Evolutionary conservation across 64 coral and sea anemone species (phyloP), one percentile per base, ranked within the genome.

Genomic region (Trachythela sp.): DNA sequence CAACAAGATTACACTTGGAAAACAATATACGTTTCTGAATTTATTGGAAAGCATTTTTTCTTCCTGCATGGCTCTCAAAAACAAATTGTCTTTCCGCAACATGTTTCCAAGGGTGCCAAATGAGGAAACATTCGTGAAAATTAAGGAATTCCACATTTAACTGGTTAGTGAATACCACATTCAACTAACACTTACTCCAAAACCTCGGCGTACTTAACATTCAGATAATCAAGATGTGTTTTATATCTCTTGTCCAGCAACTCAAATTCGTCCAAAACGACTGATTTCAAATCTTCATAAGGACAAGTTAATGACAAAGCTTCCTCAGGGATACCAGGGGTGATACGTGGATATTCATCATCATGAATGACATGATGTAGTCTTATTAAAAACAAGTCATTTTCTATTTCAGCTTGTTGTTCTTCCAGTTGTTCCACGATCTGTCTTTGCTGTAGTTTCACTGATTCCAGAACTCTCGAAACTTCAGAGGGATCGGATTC

Each of bases 201-300:
- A 35, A 80, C 20, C 20, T 35, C 32, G 5, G 8, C 20, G 37
- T 80, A 80, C 75, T 80, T 80, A n/a, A 80, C 38, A 13, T 80
- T 30, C 0, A 80, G 34, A 30, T 39, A 80, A 80, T 80, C 75
- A 35, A 80, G 37, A 30, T 80, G 37, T 35, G 75, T 80, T 39
- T 80, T 39, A 80, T 80, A 80, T 37, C 75, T 35, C 20, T 80
- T 80, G 34, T 80, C 75, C 31, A 80, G 31, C 75, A 80, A 80
- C 33, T 80, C 75, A 37, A 80, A 80, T 36, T 80, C 75, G 8
- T 37, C 34, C 15, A 80, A 36, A 3, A 80, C 75, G 14, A 18
- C 0, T 1, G 75, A 38, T 80, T 80, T 80, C 75, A 80, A 80
- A 80, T 80, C 75, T 18, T 80, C 75, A 36, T 80, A 80, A 4